These are phyloP conservation scores for Mesocentrotus franciscanus DNA, from an alignment of 53 echinoderm and acorn worm genomes.

Conservation along the genomic window DNA sequence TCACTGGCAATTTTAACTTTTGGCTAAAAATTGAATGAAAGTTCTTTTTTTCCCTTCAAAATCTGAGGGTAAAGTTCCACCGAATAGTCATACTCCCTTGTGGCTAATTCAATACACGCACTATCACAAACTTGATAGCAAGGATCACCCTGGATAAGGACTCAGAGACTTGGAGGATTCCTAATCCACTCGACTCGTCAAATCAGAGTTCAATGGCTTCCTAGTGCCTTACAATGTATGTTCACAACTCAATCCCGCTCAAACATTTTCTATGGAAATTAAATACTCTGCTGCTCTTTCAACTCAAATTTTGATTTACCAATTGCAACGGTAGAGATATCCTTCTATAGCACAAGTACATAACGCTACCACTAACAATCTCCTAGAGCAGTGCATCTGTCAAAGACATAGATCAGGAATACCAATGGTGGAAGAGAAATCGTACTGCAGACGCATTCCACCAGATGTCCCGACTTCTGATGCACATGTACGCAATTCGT, in stretches of 20 bases:
- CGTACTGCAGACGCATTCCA: neutral
- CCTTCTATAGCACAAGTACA: neutral
- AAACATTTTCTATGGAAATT: neutral
- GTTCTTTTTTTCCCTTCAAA: no score
- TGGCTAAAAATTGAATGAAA: no score
- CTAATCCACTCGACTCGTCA: neutral
- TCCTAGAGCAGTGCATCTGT: neutral
- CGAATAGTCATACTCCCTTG: neutral
- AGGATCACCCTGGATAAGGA: neutral
- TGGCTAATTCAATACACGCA: neutral
- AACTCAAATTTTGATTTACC: neutral
- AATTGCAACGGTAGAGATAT: neutral
- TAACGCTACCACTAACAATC: neutral
- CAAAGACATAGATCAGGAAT: neutral
- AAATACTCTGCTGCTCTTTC: neutral
- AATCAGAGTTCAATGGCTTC: neutral
- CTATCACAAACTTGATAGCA: neutral
- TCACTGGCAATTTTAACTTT: no score
- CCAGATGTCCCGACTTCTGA: constrained; percentile 38
- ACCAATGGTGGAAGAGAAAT: constrained; percentile 11
- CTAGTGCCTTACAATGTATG: neutral
- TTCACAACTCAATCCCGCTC: neutral
- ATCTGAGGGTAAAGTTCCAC: neutral
- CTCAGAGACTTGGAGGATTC: neutral
- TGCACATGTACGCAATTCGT: constrained; percentile 30